phyloP scores from a whole-genome alignment of 2,113 vertebrate species.

The Phocoena phocoena region DNA sequence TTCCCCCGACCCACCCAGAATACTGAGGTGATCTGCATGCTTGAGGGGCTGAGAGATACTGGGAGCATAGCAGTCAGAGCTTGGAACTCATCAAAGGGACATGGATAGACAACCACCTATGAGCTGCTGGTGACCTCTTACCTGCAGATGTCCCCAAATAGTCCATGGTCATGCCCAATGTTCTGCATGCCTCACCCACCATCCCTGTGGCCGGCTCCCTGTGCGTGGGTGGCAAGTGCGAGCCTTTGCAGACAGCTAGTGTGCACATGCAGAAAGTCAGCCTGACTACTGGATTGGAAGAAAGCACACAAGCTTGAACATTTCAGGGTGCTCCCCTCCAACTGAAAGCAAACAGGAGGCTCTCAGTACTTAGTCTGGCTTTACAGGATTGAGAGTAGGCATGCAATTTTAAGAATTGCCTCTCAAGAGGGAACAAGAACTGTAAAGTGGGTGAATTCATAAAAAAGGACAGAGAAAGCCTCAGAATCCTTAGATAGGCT shows the following conservation, averaged over 20 bases:
- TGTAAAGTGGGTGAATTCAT: neutral
- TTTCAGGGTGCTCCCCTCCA: neutral
- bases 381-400: neutral
- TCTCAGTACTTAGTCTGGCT: neutral
- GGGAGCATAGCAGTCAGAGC: neutral
- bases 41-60: neutral
- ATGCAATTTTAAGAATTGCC: neutral
- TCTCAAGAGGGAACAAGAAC: neutral
- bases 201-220: neutral
- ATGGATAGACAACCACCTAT: neutral
- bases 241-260: neutral
- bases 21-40: neutral
- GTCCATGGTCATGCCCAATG: neutral
- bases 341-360: neutral
- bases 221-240: neutral
- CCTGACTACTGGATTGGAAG: neutral
- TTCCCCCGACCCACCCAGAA: neutral
- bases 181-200: neutral
- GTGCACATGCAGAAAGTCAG: neutral
- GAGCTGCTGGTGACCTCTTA: neutral
- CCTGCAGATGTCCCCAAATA: neutral
- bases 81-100: neutral
- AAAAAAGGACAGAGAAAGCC: neutral
- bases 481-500: neutral
- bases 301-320: neutral